Evolutionary conservation across 2,113 vertebrate genomes (phyloP), one percentile per base, ranked within the genome.

Genomic region (Meriones unguiculatus): DNA sequence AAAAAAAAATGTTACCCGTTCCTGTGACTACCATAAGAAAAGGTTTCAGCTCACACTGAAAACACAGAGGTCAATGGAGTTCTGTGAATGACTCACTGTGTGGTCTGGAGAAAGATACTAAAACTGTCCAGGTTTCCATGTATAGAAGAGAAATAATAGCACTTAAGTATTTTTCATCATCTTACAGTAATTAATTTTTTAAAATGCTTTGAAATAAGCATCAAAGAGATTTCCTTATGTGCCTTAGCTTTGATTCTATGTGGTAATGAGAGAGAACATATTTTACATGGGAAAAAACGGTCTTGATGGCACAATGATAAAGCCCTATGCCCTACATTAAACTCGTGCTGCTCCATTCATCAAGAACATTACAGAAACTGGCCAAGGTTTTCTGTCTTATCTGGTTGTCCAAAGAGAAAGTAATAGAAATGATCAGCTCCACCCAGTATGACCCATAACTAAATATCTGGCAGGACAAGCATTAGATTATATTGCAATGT

Each of bases 191-290:
- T 97, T 97, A 97, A 90, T 88, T 96, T 93, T 86, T 89, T 89
- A 69, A 95, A 96, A 94, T 80, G 88, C 95, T 98, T 98, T 98
- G 97, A 97, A 98, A 98, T 93, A 75, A 72, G 59, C 96, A 95
- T 97, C 97, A 98, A 98, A 98, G 96, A 62, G 73, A 95, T 95
- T 87, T 65, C 93, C 38, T 94, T 91, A 80, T 8, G 13, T 67
- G 22, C 50, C 72, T 93, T 84, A 92, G 78, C 95, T 97, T 97
- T 97, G 92, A 95, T 97, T 97, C 97, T 94, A 81, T 92, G 94
- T 97, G 92, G 90, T 95, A 95, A 92, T 96, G 77, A 96, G 52
- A 50, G 35, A 97, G 87, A 85, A 96, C 69, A 89, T 77, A 90
- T n/a, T 96, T 89, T 81, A 13, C 54, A 93, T 77, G 25, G 62